These are phyloP conservation scores for Lichenostomus cassidix DNA, from an alignment of 2,113 vertebrate genomes.

Conservation along the genomic window DNA sequence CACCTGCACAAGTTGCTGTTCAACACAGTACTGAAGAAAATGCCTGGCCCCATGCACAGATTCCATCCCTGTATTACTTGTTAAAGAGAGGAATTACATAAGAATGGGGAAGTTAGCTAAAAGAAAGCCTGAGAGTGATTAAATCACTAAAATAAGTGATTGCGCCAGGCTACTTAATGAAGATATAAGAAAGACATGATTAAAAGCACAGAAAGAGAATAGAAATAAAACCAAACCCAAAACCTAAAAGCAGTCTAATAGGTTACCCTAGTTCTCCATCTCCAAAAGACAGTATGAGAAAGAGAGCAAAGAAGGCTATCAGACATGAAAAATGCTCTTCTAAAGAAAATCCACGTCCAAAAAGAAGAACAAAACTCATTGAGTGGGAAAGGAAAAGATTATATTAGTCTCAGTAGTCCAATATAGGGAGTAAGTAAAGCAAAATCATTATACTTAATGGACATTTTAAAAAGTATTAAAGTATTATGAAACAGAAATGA, in stretches of 20 bases:
- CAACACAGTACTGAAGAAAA: background rate
- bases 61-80: background rate
- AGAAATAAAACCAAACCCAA: background rate
- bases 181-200: background rate
- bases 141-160: background rate
- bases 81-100: background rate
- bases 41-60: background rate
- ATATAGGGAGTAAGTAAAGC: background rate
- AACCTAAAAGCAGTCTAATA: background rate
- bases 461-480: background rate
- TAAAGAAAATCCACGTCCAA: background rate
- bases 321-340: background rate
- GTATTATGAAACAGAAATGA: slow-evolving; percentile 4
- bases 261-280: background rate
- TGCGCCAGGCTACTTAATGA: background rate
- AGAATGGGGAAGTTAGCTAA: background rate
- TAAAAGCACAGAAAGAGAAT: background rate
- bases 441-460: background rate
- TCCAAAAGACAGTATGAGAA: background rate
- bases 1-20: background rate
- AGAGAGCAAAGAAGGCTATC: background rate
- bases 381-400: background rate
- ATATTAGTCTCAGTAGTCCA: background rate
- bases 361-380: background rate
- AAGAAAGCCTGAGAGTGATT: background rate